phyloP scores from a whole-genome alignment of 2,113 vertebrate genomes.

The Sporophila hypoxantha region DNA sequence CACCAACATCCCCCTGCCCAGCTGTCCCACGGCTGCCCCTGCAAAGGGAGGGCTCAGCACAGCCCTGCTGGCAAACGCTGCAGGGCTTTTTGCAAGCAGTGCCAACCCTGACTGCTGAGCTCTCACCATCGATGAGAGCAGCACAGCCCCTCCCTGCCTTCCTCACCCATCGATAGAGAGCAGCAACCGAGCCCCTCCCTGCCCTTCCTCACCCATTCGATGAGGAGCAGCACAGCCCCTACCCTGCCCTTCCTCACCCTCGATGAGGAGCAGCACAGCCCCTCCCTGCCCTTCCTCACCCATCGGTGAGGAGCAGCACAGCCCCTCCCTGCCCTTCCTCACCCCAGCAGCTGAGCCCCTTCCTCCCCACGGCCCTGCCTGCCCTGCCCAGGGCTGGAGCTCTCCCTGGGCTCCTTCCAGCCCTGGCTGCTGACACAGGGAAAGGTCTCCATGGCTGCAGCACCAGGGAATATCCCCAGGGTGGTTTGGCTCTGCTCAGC shows the following conservation, averaged over 20 bases:
- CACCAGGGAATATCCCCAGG: not conserved
- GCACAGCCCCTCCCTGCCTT: not conserved
- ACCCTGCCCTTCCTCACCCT: not conserved
- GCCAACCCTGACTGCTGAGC: not conserved
- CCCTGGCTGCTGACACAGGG: not conserved
- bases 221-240: too few species aligned
- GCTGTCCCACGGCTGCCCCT: not conserved
- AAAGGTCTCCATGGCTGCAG: not conserved
- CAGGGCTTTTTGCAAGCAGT: not conserved
- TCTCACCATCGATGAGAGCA: not conserved
- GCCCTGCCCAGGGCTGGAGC: not conserved
- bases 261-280: not conserved
- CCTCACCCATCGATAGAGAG: not conserved
- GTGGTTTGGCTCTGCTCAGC: not conserved
- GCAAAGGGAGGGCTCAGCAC: not conserved
- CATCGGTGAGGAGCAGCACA: not conserved
- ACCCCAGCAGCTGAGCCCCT: not conserved
- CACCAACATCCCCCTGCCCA: not conserved
- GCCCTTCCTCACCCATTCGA: too few species aligned
- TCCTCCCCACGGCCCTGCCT: not conserved
- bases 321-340: not conserved
- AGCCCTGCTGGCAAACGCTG: not conserved
- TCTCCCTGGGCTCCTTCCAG: not conserved
- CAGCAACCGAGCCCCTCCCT: too few species aligned
- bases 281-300: not conserved